phyloP scores from a whole-genome alignment of 2,113 vertebrate genomes.

The Rhinolophus ferrumequinum region DNA sequence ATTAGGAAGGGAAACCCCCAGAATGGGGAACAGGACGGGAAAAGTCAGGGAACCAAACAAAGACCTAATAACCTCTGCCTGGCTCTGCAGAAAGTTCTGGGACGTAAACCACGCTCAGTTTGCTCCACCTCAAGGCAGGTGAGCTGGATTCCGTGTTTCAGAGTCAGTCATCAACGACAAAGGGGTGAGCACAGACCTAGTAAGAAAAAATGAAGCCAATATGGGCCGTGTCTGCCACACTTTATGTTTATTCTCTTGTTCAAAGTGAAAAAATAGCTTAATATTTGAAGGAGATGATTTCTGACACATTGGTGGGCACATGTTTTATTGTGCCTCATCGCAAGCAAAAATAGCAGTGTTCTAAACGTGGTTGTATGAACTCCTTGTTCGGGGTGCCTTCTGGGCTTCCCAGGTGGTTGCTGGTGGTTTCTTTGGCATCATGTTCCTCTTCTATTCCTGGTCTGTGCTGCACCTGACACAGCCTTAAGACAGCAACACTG shows the following conservation, averaged over 20 bases:
- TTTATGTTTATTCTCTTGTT: background rate
- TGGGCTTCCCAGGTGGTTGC: background rate
- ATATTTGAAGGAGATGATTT: background rate
- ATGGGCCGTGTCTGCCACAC: background rate
- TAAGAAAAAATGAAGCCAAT: background rate
- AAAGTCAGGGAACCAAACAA: background rate
- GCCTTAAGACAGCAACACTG: background rate
- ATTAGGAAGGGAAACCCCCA: background rate
- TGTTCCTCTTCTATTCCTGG: background rate
- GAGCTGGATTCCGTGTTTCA: background rate
- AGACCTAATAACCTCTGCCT: background rate
- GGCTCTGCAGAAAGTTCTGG: background rate
- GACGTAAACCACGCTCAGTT: background rate
- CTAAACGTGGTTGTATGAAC: background rate
- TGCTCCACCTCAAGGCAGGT: background rate
- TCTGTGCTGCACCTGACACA: background rate
- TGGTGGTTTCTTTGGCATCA: background rate
- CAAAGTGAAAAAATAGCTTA: background rate
- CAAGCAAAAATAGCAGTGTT: background rate
- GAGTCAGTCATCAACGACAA: too few relatives aligned
- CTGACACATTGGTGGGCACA: background rate
- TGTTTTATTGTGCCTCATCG: background rate
- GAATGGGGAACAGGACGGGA: background rate
- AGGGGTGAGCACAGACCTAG: background rate
- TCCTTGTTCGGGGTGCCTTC: background rate